Percentiles rank a stretch among this genome's conserved stretches.
Evolutionary conservation across 2,113 vertebrate species (phyloP).

Genomic region (Nematolebias whitei): DNA sequence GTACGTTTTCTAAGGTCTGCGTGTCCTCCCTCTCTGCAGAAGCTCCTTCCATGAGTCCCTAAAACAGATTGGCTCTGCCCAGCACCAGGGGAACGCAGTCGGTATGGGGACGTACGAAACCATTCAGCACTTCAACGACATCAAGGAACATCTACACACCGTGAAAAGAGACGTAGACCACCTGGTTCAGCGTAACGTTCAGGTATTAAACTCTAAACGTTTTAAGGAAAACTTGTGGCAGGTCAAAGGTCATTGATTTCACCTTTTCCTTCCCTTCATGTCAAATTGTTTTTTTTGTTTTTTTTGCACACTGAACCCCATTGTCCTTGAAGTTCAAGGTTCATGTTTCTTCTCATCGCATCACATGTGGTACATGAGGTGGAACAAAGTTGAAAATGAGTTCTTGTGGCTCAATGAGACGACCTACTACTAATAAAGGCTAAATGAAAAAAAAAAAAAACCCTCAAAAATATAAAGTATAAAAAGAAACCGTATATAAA

Average conservation of each 20-base stretch:
- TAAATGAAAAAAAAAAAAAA: too few relatives aligned
- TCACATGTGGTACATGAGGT: too few relatives aligned
- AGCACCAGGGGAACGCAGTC: slow-evolving; percentile 79
- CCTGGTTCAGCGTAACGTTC: slow-evolving; percentile 82
- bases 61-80: slow-evolving; percentile 80
- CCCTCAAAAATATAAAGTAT: too few relatives aligned
- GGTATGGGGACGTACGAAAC: slow-evolving; percentile 84
- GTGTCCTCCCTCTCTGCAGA: slow-evolving; percentile 70
- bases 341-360: too few relatives aligned
- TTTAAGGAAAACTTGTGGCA: neutral
- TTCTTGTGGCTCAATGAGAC: too few relatives aligned
- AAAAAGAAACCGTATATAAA: too few relatives aligned
- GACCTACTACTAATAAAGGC: too few relatives aligned
- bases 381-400: too few relatives aligned
- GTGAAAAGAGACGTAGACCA: slow-evolving; percentile 90
- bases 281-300: too few relatives aligned
- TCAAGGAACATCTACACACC: slow-evolving; percentile 93
- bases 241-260: neutral
- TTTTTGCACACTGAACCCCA: too few relatives aligned
- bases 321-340: too few relatives aligned
- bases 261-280: neutral
- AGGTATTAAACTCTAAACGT: slow-evolving; percentile 31
- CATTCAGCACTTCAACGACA: slow-evolving; percentile 93
- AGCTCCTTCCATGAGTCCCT: slow-evolving; percentile 84
- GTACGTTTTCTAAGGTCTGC: neutral